Percentiles rank a stretch among this genome's conserved stretches.
These are phyloP conservation scores for Eumerus sabulonum DNA, from an alignment of 2,888 invertebrate genomes.

Conservation along the genomic window DNA sequence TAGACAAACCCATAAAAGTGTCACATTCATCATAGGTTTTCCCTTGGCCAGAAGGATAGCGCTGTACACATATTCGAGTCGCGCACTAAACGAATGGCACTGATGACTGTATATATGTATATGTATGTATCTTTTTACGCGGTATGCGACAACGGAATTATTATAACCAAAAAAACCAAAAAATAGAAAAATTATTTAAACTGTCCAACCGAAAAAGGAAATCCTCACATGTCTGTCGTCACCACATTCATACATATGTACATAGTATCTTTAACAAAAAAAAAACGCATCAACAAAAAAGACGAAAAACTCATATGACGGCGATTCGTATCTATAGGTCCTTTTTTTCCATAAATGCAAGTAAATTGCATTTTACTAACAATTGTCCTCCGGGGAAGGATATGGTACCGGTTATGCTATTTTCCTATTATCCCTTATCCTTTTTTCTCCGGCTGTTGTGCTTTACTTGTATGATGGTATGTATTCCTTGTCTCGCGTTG, in stretches of 20 bases:
- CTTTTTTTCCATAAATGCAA: conserved; percentile 39
- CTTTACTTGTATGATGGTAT: neutral
- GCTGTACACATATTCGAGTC: neutral
- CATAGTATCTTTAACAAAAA: conserved; percentile 5
- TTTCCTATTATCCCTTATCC: conserved; percentile 36
- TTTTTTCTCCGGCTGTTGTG: conserved; percentile 6
- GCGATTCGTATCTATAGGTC: conserved; percentile 50
- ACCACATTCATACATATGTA: too few species aligned
- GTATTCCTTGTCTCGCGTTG: conserved; percentile 24
- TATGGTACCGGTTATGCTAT: conserved; percentile 53
- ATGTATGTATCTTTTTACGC: conserved; percentile 30
- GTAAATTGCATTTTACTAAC: conserved; percentile 63
- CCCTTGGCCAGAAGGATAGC: conserved; percentile 33
- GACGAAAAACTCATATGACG: conserved; percentile 46
- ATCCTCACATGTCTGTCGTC: too few species aligned
- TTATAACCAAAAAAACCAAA: conserved; percentile 14
- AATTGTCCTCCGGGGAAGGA: conserved; percentile 45
- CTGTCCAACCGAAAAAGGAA: conserved; percentile 37
- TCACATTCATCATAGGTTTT: conserved; percentile 72
- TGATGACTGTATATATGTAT: neutral
- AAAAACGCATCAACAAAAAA: conserved; percentile 25
- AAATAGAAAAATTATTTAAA: conserved; percentile 45
- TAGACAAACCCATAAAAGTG: conserved; percentile 75
- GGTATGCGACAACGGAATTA: conserved; percentile 10
- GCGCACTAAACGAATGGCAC: neutral